Evolutionary conservation across 2,113 vertebrate genomes (phyloP).

Genomic region (Leuciscus idus): DNA sequence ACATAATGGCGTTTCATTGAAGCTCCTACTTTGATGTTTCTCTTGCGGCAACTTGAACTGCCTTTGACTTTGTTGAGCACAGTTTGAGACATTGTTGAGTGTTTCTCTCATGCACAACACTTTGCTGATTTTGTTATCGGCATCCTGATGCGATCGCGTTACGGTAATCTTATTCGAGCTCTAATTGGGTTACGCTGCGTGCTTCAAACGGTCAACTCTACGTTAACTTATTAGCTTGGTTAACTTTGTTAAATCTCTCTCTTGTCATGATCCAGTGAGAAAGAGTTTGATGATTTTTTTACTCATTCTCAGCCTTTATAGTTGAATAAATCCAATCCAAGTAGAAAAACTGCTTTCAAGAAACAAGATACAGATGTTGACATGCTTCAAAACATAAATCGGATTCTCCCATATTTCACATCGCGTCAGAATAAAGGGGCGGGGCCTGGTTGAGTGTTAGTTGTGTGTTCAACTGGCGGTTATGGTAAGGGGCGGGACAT

Average conservation of each 20-base stretch:
- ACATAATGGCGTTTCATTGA: background rate
- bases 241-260: slow-evolving; percentile 54
- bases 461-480: too few species aligned
- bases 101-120: background rate
- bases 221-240: slow-evolving; percentile 59
- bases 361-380: background rate
- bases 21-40: background rate
- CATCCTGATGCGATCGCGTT: slow-evolving; percentile 52
- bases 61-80: background rate
- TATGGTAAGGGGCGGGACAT: too few species aligned
- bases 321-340: slow-evolving; percentile 3
- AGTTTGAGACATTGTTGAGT: background rate
- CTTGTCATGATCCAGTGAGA: slow-evolving; percentile 6
- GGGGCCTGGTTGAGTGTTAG: too few species aligned
- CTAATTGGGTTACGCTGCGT: slow-evolving; percentile 51
- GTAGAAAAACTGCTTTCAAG: background rate
- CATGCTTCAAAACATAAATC: background rate
- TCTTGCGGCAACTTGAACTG: background rate
- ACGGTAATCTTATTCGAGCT: slow-evolving; percentile 60
- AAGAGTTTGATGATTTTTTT: background rate
- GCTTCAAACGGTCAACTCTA: slow-evolving; percentile 55
- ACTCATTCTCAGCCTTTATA: background rate
- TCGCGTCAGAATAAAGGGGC: too few species aligned
- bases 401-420: too few species aligned
- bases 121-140: slow-evolving; percentile 38